phyloP scores from a whole-genome alignment of 2,797 vertebrate species.

The Falco novaeseelandiae region DNA sequence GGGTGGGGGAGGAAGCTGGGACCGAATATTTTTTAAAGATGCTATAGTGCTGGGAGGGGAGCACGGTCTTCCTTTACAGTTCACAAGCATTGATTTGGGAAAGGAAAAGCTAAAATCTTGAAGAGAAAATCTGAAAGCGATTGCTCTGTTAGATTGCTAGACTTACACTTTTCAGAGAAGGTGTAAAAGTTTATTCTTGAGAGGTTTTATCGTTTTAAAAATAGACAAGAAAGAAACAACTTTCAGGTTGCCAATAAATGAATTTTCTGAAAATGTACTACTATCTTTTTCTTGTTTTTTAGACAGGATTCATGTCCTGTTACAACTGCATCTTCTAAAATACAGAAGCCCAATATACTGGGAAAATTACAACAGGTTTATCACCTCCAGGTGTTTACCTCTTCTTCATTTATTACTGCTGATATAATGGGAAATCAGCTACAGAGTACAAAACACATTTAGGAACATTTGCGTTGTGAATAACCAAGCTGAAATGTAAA shows the following conservation, averaged over 20 bases:
- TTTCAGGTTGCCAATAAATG: conserved; percentile 17
- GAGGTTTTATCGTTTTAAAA: neutral
- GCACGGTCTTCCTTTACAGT: neutral
- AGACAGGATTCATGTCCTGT: conserved; percentile 14
- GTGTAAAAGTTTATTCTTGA: neutral
- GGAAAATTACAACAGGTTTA: conserved; percentile 20
- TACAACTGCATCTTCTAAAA: conserved; percentile 47
- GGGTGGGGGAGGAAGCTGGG: neutral
- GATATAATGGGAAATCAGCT: neutral
- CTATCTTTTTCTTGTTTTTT: conserved; percentile 22
- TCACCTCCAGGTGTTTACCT: neutral
- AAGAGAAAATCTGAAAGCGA: neutral
- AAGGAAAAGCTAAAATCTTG: neutral
- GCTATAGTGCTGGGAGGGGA: neutral
- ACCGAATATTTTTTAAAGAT: neutral
- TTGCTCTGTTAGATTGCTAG: neutral
- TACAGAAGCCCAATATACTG: neutral
- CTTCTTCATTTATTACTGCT: neutral
- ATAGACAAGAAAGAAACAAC: conserved; percentile 4
- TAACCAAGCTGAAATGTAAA: neutral
- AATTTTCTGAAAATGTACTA: conserved; percentile 48
- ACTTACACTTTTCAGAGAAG: neutral
- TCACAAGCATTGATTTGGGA: neutral
- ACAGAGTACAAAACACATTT: neutral
- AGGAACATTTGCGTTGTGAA: neutral